phyloP scores from a whole-genome alignment of 2,888 invertebrate genomes.

The Ernsta delagoae region DNA sequence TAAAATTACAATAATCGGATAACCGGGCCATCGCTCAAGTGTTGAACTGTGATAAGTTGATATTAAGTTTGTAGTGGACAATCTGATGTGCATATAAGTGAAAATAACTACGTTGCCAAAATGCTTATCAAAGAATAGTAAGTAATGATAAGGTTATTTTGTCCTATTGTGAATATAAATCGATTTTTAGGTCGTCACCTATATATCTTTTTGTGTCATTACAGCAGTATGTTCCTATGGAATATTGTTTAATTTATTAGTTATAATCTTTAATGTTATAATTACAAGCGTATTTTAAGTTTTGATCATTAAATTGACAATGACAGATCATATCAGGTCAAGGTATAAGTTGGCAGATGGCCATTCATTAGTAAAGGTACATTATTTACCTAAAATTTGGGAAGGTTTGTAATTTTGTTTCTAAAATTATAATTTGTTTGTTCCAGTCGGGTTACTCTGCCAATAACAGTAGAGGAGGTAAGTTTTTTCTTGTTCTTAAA shows the following conservation, averaged over 20 bases:
- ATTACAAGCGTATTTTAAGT: constrained; percentile 54
- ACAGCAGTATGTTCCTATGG: background rate
- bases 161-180: constrained; percentile 70
- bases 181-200: constrained; percentile 68
- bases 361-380: constrained; percentile 39
- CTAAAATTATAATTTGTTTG: constrained; percentile 50
- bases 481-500: constrained; percentile 56
- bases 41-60: constrained; percentile 80
- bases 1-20: constrained; percentile 76
- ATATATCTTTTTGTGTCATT: constrained; percentile 42
- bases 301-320: constrained; percentile 54
- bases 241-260: constrained; percentile 2
- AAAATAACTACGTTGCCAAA: constrained; percentile 73
- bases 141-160: constrained; percentile 81
- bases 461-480: constrained; percentile 98
- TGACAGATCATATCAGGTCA: constrained; percentile 73
- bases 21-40: constrained; percentile 79
- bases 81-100: constrained; percentile 83
- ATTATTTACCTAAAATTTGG: constrained; percentile 26
- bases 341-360: constrained; percentile 61
- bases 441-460: constrained; percentile 97
- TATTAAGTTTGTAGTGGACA: constrained; percentile 79
- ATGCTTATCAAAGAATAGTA: constrained; percentile 91
- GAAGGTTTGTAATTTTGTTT: constrained; percentile 13
- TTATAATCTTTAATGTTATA: constrained; percentile 27